These are phyloP conservation scores for Euclidia mi DNA, from an alignment of 2,888 invertebrate genomes.

Conservation along the genomic window DNA sequence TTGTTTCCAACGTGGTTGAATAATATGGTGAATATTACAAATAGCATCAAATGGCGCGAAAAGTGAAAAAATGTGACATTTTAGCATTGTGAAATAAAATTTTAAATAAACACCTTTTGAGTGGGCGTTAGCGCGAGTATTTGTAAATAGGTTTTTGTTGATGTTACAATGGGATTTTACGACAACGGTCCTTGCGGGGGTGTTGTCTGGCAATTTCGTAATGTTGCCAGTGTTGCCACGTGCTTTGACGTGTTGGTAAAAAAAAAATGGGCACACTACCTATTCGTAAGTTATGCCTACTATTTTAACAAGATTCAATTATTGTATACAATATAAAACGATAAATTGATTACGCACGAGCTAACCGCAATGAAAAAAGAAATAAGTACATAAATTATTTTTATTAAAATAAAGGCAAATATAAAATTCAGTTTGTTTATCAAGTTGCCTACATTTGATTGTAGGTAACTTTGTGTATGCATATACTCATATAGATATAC, in stretches of 20 bases:
- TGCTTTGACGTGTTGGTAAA: slow-evolving; percentile 57
- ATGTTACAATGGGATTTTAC: slow-evolving; percentile 75
- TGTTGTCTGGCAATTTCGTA: slow-evolving; percentile 55
- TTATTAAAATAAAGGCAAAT: no score
- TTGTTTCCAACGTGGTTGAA: slow-evolving; percentile 41
- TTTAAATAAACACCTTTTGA: slow-evolving; percentile 90
- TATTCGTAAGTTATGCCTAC: no score
- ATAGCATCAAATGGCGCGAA: slow-evolving; percentile 89
- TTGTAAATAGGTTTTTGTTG: slow-evolving; percentile 88
- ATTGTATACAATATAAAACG: no score
- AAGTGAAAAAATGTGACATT: slow-evolving; percentile 83
- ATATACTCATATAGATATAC: no score
- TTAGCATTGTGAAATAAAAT: slow-evolving; percentile 81
- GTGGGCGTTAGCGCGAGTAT: slow-evolving; percentile 88
- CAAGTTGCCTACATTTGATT: no score
- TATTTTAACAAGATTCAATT: slow-evolving; percentile 20
- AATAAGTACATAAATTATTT: no score
- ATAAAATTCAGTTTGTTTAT: no score
- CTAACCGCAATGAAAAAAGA: no score
- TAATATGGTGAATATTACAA: slow-evolving; percentile 70
- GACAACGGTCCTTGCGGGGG: slow-evolving; percentile 58
- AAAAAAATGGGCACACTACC: no score
- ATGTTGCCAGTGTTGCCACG: slow-evolving; percentile 67
- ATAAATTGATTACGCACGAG: no score
- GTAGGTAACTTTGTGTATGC: no score